These are phyloP conservation scores for Sciurus carolinensis DNA, from an alignment of 2,797 vertebrate genomes.

Conservation along the genomic window DNA sequence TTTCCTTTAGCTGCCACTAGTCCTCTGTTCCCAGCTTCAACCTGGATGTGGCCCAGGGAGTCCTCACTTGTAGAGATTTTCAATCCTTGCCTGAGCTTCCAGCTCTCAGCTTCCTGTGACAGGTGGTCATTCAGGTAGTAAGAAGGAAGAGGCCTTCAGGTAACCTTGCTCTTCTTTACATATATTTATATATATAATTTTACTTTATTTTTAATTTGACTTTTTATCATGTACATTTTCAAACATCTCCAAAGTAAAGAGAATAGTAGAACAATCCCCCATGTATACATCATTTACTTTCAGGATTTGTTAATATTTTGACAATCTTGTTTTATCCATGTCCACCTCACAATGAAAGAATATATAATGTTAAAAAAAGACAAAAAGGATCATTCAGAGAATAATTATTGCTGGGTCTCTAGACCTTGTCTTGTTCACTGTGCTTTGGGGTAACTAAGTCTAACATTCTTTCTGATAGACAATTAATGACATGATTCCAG, in stretches of 20 bases:
- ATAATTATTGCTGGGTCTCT: background rate
- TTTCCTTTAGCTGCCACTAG: background rate
- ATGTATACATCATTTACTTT: conserved; percentile 5
- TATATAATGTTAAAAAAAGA: conserved; percentile 24
- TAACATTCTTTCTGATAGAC: conserved; percentile 20
- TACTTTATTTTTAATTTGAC: conserved; percentile 34
- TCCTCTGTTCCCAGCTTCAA: background rate
- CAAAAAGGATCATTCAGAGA: background rate
- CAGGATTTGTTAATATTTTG: background rate
- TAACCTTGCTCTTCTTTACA: background rate
- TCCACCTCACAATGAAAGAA: background rate
- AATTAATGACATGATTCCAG: conserved; percentile 34
- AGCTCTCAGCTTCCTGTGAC: background rate
- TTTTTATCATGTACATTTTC: background rate
- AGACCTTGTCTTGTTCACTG: background rate
- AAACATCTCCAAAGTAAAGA: conserved; percentile 25
- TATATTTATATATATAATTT: background rate
- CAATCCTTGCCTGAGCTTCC: background rate
- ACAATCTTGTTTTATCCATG: conserved; percentile 20
- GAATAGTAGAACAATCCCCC: background rate
- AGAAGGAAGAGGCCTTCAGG: background rate
- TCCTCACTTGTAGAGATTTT: background rate
- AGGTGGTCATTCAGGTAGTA: background rate
- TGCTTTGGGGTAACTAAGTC: conserved; percentile 18
- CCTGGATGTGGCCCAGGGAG: background rate